phyloP scores from a whole-genome alignment of 2,797 vertebrate genomes.

The Chrysocyon brachyurus region DNA sequence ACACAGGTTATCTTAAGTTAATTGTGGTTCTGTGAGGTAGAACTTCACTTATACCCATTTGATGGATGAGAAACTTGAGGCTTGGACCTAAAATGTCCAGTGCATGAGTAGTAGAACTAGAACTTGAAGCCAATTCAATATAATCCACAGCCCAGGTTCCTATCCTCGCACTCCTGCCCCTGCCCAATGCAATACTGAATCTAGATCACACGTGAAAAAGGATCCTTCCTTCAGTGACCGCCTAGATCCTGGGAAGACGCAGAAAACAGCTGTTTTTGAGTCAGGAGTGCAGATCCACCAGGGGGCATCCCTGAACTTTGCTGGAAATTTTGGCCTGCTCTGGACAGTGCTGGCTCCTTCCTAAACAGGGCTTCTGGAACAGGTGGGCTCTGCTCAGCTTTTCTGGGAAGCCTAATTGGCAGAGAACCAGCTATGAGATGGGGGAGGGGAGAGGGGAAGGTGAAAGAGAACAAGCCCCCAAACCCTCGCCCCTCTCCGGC shows the following conservation, averaged over 20 bases:
- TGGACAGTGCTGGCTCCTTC: background rate
- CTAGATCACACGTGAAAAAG: background rate
- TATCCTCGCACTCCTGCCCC: accelerated
- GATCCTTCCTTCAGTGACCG: background rate
- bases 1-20: background rate
- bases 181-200: background rate
- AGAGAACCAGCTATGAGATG: background rate
- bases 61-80: conserved; percentile 17
- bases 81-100: background rate
- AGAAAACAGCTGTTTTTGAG: background rate
- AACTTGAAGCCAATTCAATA: background rate
- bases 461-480: background rate
- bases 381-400: background rate
- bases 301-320: conserved; percentile 76
- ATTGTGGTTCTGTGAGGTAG: background rate
- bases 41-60: background rate
- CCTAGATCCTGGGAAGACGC: background rate
- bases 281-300: conserved; percentile 71
- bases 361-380: background rate
- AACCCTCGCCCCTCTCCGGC: accelerated
- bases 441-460: too few relatives aligned
- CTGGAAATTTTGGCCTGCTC: background rate
- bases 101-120: background rate
- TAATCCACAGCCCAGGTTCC: background rate
- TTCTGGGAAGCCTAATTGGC: background rate